Conservation (phyloP, 2,888 invertebrate genomes). For the Crioceris asparagi region DNA sequence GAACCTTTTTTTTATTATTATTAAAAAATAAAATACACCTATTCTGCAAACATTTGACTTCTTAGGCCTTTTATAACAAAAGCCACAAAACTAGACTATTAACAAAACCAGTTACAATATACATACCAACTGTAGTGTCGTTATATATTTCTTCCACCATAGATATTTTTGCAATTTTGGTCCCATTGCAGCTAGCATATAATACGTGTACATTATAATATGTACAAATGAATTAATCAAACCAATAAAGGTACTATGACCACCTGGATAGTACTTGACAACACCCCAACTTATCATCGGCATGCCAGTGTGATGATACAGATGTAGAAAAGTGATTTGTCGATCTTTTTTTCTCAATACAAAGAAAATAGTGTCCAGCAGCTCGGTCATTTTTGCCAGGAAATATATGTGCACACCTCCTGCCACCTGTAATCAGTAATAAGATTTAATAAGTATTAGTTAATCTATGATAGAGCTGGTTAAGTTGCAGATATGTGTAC, state of each 20-base stretch:
- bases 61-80: too few species aligned
- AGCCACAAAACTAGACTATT: too few species aligned
- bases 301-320: slow-evolving; percentile 94
- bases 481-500: too few species aligned
- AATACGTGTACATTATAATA: slow-evolving; percentile 74
- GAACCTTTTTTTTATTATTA: too few species aligned
- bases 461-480: too few species aligned
- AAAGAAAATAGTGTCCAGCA: slow-evolving; percentile 88
- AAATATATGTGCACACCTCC: slow-evolving; percentile 77
- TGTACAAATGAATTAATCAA: slow-evolving; percentile 68
- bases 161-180: slow-evolving; percentile 63
- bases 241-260: slow-evolving; percentile 60
- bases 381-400: slow-evolving; percentile 79
- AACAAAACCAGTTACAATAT: neutral
- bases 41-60: too few species aligned
- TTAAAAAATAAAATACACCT: too few species aligned
- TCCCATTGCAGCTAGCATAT: slow-evolving; percentile 64
- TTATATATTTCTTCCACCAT: slow-evolving; percentile 81
- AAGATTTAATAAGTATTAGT: too few species aligned
- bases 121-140: slow-evolving; percentile 61
- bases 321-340: slow-evolving; percentile 82
- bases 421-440: slow-evolving; percentile 37
- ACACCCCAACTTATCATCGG: slow-evolving; percentile 89
- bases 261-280: slow-evolving; percentile 69
- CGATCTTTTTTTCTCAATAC: slow-evolving; percentile 82